phyloP scores from a whole-genome alignment of 2,888 invertebrate species.

The Eupithecia centaureata region DNA sequence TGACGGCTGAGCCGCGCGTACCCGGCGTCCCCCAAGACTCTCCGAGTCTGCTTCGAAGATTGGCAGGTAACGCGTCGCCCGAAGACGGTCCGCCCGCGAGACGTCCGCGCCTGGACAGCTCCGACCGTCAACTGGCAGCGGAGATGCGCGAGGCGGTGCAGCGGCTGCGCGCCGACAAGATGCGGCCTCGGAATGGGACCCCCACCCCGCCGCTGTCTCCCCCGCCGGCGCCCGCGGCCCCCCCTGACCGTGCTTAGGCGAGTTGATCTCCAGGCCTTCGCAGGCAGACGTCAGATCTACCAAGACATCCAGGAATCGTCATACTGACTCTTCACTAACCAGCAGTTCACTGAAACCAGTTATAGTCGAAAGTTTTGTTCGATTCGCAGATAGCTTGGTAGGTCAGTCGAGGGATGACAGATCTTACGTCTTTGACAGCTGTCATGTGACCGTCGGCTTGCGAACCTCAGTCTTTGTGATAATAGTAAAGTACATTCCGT shows the following conservation, averaged over 20 bases:
- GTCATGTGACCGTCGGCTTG: conserved; percentile 29
- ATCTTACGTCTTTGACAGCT: conserved; percentile 4
- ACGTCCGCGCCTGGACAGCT: conserved; percentile 82
- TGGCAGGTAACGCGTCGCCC: conserved; percentile 85
- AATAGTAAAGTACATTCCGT: conserved; percentile 81
- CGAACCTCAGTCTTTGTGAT: conserved; percentile 72
- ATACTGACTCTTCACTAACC: neutral
- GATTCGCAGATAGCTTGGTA: neutral
- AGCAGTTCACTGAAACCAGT: neutral
- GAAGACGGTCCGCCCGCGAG: conserved; percentile 81
- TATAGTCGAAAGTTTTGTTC: neutral
- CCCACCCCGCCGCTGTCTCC: conserved; percentile 64
- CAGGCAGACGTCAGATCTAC: conserved; percentile 1
- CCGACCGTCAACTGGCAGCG: conserved; percentile 73
- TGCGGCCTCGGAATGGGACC: conserved; percentile 72
- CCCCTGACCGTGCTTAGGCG: conserved; percentile 62
- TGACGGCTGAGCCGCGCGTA: conserved; percentile 59
- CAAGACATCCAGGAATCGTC: neutral
- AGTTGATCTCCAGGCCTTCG: conserved; percentile 27
- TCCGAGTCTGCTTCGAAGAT: conserved; percentile 88
- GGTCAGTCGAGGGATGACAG: conserved; percentile 1
- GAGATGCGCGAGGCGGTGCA: conserved; percentile 81
- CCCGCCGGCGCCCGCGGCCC: conserved; percentile 56
- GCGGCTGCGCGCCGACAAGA: conserved; percentile 77
- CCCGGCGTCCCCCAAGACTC: conserved; percentile 61